Base-by-base conservation (phyloP, 2,888 invertebrate genomes). In the Hartigia nigra region DNA sequence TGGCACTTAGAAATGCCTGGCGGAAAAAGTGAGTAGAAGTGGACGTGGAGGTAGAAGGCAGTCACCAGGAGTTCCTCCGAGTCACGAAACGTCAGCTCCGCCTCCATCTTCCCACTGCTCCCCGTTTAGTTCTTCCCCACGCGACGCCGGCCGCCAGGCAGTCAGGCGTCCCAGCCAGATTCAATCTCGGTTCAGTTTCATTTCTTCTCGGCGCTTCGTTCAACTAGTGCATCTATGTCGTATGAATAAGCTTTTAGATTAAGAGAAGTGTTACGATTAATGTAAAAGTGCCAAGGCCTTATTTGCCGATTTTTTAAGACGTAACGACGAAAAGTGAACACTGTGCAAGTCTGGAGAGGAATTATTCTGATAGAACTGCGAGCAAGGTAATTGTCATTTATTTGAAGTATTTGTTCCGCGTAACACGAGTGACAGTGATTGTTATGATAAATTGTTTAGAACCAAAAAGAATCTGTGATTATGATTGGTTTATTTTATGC, bases 101-200 rank as follows among this genome's bases (percentile, higher is more conserved):
- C 83, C 84, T 80, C 82, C 82, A 76, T 70, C 39, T 70, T 78
- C 78, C 78, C 79, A 78, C 80, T 69, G 76, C 81, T 80, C 77
- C 82, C 81, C 80, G 81, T 39, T 77, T 79, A 77, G 76, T 79
- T 78, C 79, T 76, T 81, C 79, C 79, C 82, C 79, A 81, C 83
- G 82, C 80, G 76, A 79, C 81, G 78, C 81, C 81, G 80, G 80
- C 31, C 72, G 72, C 31, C 72, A 72, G 72, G 72, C 72, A 55
- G 39, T 55, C 31, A 72, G 72, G 72, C 72, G 31, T 72, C 72
- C 31, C 31, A 37, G 74, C 76, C 84, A 80, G 85, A 84, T 83
- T 87, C 87, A 87, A 87, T 88, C 86, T 85, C 84, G 83, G 78
- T 82, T 85, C 84, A 83, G 83, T 89, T 83, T 85, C 84, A 82